Percentiles rank a stretch among this genome's conserved stretches.
phyloP scores from a whole-genome alignment of 1,140 invertebrate species.

The Onthophagus taurus region DNA sequence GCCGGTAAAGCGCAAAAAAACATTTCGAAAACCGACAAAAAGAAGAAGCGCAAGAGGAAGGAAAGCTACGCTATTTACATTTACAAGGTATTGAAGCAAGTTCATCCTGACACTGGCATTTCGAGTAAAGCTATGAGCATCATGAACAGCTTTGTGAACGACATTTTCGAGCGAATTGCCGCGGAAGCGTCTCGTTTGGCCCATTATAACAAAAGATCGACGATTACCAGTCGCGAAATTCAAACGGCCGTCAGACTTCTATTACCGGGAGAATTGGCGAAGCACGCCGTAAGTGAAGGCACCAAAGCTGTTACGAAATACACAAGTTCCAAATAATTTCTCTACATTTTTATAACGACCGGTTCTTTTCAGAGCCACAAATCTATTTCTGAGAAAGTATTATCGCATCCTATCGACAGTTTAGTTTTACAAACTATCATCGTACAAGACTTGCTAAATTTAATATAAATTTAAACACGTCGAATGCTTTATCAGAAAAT shows the following conservation, averaged over 20 bases:
- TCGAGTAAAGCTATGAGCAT: conserved; percentile 53
- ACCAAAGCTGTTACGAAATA: too few species aligned
- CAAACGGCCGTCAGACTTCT: conserved; percentile 46
- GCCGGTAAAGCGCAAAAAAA: conserved; percentile 2
- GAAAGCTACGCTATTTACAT: conserved; percentile 62
- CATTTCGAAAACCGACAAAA: conserved; percentile 24
- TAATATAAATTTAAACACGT: too few species aligned
- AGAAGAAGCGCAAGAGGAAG: conserved; percentile 48
- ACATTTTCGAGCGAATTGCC: conserved; percentile 61
- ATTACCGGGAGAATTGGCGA: conserved; percentile 49
- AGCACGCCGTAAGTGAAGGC: conserved; percentile 47
- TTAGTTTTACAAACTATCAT: too few species aligned
- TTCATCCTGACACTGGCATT: conserved; percentile 58
- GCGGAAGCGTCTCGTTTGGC: conserved; percentile 58
- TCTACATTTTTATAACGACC: neutral
- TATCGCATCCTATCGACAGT: too few species aligned
- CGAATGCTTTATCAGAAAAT: too few species aligned
- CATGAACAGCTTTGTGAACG: conserved; percentile 44
- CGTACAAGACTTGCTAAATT: too few species aligned
- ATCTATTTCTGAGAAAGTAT: neutral
- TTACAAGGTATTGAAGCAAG: conserved; percentile 62
- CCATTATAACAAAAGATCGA: conserved; percentile 61
- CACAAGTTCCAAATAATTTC: conserved; percentile 44
- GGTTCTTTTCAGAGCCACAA: conserved; percentile 10
- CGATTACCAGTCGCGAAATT: conserved; percentile 46